phyloP scores from a whole-genome alignment of 2,113 vertebrate genomes.

The Halcyon senegalensis region DNA sequence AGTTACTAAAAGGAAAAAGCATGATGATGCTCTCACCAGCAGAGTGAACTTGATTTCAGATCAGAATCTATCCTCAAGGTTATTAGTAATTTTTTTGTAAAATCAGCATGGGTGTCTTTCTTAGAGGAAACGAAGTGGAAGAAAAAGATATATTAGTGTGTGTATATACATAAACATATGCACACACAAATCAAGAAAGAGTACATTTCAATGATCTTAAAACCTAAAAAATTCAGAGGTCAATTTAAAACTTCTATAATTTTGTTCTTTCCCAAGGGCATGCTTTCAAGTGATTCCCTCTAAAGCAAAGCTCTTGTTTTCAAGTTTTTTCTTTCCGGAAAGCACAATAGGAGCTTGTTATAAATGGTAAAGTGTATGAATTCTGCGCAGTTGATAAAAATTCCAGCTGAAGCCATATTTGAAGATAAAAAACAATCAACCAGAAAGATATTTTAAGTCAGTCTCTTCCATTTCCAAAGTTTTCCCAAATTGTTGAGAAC shows the following conservation, averaged over 20 bases:
- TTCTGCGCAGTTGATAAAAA: background rate
- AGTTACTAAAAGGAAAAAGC: background rate
- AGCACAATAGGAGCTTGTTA: slow-evolving; percentile 10
- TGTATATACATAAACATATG: background rate
- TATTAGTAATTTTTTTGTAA: background rate
- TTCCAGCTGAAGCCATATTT: background rate
- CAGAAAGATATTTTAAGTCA: background rate
- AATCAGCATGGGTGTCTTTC: background rate
- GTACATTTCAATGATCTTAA: background rate
- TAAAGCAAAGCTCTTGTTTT: slow-evolving; percentile 8
- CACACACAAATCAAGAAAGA: background rate
- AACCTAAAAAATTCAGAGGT: background rate
- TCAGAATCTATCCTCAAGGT: background rate
- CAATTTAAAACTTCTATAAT: background rate
- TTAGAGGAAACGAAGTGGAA: background rate
- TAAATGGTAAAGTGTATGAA: background rate
- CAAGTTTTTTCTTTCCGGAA: slow-evolving; percentile 25
- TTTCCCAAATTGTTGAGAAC: background rate
- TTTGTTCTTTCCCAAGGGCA: slow-evolving; percentile 22
- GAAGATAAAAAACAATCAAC: background rate
- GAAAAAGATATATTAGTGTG: background rate
- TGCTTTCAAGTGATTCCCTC: background rate
- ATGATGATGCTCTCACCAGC: background rate
- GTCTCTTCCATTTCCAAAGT: background rate
- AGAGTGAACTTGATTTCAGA: background rate